phyloP scores from a whole-genome alignment of 1,140 invertebrate species.

The Ruditapes philippinarum region DNA sequence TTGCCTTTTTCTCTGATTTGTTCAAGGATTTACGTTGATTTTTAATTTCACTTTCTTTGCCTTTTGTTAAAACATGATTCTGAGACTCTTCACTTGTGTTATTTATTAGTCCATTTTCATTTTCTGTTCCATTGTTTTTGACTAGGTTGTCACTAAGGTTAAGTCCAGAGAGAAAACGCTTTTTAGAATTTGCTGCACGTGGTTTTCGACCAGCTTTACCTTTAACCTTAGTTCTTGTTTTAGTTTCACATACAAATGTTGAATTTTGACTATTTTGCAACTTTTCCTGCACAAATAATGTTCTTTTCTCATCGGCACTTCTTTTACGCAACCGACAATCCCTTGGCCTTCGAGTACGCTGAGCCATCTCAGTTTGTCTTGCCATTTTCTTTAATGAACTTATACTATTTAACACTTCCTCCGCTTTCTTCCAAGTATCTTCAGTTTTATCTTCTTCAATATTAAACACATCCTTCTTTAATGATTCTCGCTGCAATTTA shows the following conservation, averaged over 20 bases:
- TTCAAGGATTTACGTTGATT: background rate
- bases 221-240: conserved; percentile 22
- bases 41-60: background rate
- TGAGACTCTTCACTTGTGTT: background rate
- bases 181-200: conserved; percentile 30
- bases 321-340: background rate
- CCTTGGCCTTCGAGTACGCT: background rate
- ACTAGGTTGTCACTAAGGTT: conserved; percentile 37
- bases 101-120: background rate
- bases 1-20: background rate
- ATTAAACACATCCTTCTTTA: conserved; percentile 43
- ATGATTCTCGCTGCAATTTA: conserved; percentile 47
- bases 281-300: conserved; percentile 65
- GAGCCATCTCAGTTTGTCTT: background rate
- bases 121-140: background rate
- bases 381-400: conserved; percentile 39
- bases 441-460: conserved; percentile 46
- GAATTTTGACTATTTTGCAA: conserved; percentile 58
- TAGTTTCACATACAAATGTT: conserved; percentile 46
- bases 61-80: background rate
- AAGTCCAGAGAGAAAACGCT: conserved; percentile 56
- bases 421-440: conserved; percentile 48
- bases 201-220: background rate
- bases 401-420: conserved; percentile 44
- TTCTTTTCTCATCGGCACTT: conserved; percentile 63